Percentiles rank a stretch among this genome's conserved stretches.
phyloP scores from a whole-genome alignment of 2,797 vertebrate species.

The Enteromius radiatus region DNA sequence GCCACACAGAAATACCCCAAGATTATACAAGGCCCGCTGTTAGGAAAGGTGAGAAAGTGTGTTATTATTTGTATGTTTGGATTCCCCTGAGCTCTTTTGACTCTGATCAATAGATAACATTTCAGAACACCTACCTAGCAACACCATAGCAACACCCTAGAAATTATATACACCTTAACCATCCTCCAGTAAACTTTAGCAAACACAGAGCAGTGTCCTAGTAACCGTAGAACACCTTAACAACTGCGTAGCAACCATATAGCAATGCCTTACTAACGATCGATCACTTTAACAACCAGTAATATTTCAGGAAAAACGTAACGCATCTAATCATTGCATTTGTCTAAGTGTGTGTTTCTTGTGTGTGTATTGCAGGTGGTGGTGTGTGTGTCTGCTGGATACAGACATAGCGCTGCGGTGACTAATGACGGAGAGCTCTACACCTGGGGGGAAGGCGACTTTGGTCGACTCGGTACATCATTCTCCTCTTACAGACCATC shows the following conservation, averaged over 20 bases:
- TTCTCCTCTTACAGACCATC: constrained; percentile 12
- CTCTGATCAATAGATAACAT: not conserved
- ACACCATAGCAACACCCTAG: not conserved
- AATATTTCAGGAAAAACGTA: not conserved
- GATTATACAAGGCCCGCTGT: constrained; percentile 82
- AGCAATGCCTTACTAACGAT: not conserved
- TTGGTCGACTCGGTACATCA: constrained; percentile 79
- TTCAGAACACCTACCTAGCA: not conserved
- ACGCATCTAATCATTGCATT: not conserved
- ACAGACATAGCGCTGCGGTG: constrained; percentile 84
- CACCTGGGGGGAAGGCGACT: constrained; percentile 86
- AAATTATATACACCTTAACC: not conserved
- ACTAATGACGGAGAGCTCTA: constrained; percentile 84
- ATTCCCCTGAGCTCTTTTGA: not conserved
- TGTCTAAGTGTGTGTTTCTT: constrained; percentile 26
- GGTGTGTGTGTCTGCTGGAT: constrained; percentile 85
- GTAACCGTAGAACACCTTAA: not conserved
- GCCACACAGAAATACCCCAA: constrained; percentile 87
- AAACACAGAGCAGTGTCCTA: not conserved
- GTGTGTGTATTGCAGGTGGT: constrained; percentile 74
- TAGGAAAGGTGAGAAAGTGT: constrained; percentile 77
- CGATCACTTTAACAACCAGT: not conserved
- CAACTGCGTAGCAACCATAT: not conserved
- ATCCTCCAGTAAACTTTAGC: not conserved
- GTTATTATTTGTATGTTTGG: not conserved